phyloP scores from a whole-genome alignment of 2,797 vertebrate genomes.

The Neostethus bicornis region DNA sequence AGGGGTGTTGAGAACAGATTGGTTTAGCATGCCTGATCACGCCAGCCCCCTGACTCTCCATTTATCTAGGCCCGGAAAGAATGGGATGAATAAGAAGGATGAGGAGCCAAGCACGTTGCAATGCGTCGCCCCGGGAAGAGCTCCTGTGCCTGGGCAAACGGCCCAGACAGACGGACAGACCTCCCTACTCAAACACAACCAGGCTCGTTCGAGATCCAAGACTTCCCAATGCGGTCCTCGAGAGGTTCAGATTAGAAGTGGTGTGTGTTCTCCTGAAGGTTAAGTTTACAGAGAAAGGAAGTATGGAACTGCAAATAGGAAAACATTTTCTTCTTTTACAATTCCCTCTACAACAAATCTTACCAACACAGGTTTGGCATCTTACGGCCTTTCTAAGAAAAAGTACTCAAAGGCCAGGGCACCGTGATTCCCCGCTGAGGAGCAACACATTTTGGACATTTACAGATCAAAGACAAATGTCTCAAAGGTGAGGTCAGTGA shows the following conservation, averaged over 20 bases:
- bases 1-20: constrained; percentile 57
- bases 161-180: constrained; percentile 47
- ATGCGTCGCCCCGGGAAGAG: constrained; percentile 37
- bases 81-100: constrained; percentile 16
- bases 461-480: too few species aligned
- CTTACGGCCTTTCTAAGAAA: constrained; percentile 26
- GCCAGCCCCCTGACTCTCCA: constrained; percentile 24
- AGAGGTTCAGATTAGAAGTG: constrained; percentile 22
- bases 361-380: constrained; percentile 19
- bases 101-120: constrained; percentile 38
- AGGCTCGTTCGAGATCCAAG: constrained; percentile 39
- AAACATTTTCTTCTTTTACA: constrained; percentile 18
- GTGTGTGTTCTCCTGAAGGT: constrained; percentile 2
- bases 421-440: neutral
- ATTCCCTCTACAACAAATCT: constrained; percentile 21
- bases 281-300: constrained; percentile 6
- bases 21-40: constrained; percentile 60
- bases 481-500: too few species aligned
- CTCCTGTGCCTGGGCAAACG: constrained; percentile 52
- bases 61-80: constrained; percentile 34
- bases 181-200: constrained; percentile 43
- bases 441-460: constrained; percentile 11
- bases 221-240: constrained; percentile 29
- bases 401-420: constrained; percentile 9
- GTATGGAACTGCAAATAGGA: neutral